These are phyloP conservation scores for Agonopterix alstromeriana DNA, from an alignment of 2,888 invertebrate species.

Conservation along the genomic window DNA sequence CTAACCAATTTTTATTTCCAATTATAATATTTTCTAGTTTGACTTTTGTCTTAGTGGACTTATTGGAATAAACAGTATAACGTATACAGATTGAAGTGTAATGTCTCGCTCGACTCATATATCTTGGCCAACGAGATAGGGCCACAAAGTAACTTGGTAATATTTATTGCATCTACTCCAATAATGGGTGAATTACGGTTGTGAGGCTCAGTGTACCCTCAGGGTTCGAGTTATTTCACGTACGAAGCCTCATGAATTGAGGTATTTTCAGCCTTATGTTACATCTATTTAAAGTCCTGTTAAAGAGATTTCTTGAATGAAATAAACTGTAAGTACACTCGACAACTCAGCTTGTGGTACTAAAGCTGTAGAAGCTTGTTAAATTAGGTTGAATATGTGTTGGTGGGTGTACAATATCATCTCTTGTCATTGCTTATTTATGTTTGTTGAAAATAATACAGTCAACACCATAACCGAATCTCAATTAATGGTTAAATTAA, in stretches of 20 bases:
- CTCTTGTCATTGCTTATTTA: background rate
- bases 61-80: too few relatives aligned
- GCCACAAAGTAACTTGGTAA: slow-evolving; percentile 11
- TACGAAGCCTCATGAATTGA: too few relatives aligned
- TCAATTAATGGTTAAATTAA: background rate
- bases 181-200: slow-evolving; percentile 31
- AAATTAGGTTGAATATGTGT: background rate
- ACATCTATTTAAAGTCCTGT: too few relatives aligned
- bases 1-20: too few relatives aligned
- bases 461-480: background rate
- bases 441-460: background rate
- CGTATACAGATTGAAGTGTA: background rate
- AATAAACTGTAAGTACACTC: too few relatives aligned
- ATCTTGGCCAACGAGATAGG: slow-evolving; percentile 2
- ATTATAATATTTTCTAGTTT: too few relatives aligned
- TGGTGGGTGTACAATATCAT: background rate
- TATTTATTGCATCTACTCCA: slow-evolving; percentile 28
- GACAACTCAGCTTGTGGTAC: too few relatives aligned
- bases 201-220: slow-evolving; percentile 10
- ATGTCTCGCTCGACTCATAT: background rate
- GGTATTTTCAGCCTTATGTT: too few relatives aligned
- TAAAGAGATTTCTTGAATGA: too few relatives aligned
- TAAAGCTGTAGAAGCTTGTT: too few relatives aligned
- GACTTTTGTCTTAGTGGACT: too few relatives aligned
- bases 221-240: slow-evolving; percentile 7